phyloP scores from a whole-genome alignment of 1,140 invertebrate species.

The Drosophila melanica region DNA sequence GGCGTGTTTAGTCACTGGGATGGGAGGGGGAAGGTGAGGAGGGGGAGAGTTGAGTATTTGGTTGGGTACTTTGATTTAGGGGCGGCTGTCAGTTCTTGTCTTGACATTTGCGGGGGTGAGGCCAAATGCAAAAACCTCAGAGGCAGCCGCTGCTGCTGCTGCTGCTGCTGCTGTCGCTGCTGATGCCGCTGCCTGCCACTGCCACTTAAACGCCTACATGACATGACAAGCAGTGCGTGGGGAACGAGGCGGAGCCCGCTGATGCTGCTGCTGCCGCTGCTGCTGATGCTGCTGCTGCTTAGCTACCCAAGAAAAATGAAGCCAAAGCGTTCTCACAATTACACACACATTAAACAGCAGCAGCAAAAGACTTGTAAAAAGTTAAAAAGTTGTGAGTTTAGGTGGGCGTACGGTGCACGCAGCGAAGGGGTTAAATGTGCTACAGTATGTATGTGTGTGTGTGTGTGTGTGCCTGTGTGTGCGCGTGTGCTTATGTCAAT shows the following conservation, averaged over 20 bases:
- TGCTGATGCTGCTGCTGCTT: neutral
- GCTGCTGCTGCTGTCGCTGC: conserved; percentile 11
- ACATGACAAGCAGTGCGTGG: conserved; percentile 44
- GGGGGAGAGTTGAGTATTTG: conserved; percentile 10
- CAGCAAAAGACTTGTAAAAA: conserved; percentile 40
- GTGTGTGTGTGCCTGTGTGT: conserved; percentile 31
- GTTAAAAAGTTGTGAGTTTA: conserved; percentile 35
- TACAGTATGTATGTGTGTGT: neutral
- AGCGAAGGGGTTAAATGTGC: conserved; percentile 28
- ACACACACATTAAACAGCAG: conserved; percentile 73
- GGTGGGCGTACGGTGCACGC: conserved; percentile 7
- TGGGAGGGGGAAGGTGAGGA: neutral
- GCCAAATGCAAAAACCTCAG: conserved; percentile 14
- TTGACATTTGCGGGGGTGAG: conserved; percentile 3
- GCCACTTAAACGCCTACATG: conserved; percentile 64
- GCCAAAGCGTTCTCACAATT: conserved; percentile 67
- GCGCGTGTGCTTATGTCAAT: conserved; percentile 27
- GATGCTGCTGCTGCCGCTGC: neutral
- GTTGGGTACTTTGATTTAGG: conserved; percentile 53
- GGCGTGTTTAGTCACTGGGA: neutral
- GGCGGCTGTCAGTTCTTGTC: conserved; percentile 36
- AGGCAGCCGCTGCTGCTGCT: conserved; percentile 6
- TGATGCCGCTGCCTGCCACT: conserved; percentile 22
- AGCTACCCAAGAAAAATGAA: conserved; percentile 15
- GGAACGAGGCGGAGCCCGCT: neutral